These are phyloP conservation scores for Ailurus styani DNA, from an alignment of 2,113 vertebrate genomes.

Conservation along the genomic window DNA sequence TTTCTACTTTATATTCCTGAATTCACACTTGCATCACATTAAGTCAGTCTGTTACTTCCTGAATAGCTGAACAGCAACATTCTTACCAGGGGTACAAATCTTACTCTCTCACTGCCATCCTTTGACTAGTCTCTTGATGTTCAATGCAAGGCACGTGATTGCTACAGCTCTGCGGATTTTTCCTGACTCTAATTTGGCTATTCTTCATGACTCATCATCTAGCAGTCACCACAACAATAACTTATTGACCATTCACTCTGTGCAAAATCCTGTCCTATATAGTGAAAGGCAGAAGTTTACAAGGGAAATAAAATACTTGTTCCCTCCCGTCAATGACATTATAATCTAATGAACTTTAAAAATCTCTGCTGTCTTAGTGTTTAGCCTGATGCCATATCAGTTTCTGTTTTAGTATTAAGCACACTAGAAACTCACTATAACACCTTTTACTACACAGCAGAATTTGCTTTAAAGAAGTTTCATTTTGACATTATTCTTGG, in stretches of 20 bases:
- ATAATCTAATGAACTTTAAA: background rate
- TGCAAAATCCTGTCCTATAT: background rate
- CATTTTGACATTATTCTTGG: background rate
- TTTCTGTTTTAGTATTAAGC: background rate
- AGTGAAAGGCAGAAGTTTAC: background rate
- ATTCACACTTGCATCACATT: conserved; percentile 6
- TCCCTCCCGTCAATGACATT: background rate
- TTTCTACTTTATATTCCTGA: conserved; percentile 18
- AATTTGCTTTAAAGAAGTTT: background rate
- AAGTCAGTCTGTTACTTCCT: background rate
- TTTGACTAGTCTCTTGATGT: background rate
- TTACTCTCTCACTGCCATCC: background rate
- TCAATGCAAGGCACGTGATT: background rate
- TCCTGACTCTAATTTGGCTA: conserved; percentile 25
- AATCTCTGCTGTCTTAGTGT: background rate
- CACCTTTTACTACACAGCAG: background rate
- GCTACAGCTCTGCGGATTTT: background rate
- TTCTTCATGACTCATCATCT: conserved; percentile 42
- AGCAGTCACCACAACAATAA: background rate
- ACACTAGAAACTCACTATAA: background rate
- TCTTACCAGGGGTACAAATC: background rate
- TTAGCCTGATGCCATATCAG: background rate
- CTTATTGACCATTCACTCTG: background rate
- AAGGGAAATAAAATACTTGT: background rate
- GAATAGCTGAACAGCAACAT: background rate